These are phyloP conservation scores for Salticus scenicus DNA, from an alignment of 2,888 invertebrate genomes.

Conservation along the genomic window DNA sequence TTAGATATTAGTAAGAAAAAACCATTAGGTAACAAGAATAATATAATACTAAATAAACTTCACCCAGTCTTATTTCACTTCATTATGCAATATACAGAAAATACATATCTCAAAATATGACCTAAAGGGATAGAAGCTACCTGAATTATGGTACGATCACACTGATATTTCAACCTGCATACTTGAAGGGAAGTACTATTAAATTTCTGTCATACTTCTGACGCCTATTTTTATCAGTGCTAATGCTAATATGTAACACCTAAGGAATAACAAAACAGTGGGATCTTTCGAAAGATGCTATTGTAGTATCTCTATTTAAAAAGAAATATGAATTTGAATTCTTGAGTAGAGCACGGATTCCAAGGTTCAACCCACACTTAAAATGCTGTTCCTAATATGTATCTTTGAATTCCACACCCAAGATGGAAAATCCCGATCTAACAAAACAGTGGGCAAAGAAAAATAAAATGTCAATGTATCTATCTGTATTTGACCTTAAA, in stretches of 20 bases:
- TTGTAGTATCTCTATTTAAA: not conserved
- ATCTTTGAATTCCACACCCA: not conserved
- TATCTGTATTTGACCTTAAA: not conserved
- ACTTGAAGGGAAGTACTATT: no score
- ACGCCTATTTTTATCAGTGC: no score
- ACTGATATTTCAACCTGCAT: no score
- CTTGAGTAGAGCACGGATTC: not conserved
- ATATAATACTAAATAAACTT: no score
- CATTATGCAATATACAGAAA: no score
- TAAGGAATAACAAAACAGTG: not conserved
- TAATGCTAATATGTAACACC: not conserved
- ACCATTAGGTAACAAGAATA: no score
- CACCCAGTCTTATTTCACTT: no score
- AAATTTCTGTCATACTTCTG: no score
- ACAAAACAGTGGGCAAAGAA: constrained; percentile 3
- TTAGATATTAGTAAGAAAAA: no score
- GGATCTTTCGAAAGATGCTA: not conserved
- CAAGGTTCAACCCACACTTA: constrained; percentile 17
- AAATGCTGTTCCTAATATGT: constrained; percentile 17
- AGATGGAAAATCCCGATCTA: not conserved
- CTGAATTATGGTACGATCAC: no score
- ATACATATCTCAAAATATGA: no score
- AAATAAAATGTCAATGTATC: constrained; percentile 4
- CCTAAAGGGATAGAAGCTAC: no score
- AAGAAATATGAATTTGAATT: not conserved